Conservation (phyloP, 1,140 invertebrate species). For the Aphaenogaster rudis region DNA sequence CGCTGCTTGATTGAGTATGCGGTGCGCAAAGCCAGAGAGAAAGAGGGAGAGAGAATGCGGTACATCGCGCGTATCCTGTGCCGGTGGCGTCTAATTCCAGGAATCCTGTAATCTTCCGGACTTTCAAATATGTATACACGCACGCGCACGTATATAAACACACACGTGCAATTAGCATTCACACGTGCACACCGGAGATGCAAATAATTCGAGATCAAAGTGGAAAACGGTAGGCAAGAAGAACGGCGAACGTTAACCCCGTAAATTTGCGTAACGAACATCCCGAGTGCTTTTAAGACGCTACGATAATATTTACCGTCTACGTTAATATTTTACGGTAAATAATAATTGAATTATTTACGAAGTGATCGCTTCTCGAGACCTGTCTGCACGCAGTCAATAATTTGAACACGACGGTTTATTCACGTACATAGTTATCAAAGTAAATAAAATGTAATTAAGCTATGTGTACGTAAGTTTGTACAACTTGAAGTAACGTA, state of each 20-base stretch:
- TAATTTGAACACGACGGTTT: neutral
- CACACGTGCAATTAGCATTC: neutral
- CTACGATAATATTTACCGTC: conserved; percentile 19
- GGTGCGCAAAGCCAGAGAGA: conserved; percentile 58
- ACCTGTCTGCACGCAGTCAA: conserved; percentile 16
- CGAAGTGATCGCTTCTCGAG: neutral
- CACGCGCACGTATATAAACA: neutral
- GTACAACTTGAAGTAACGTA: neutral
- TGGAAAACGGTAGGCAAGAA: conserved; percentile 25
- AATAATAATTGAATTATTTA: conserved; percentile 26
- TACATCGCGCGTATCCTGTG: conserved; percentile 51
- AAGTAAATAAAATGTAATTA: conserved; percentile 6
- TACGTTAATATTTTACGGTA: conserved; percentile 3
- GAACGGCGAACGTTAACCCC: conserved; percentile 26
- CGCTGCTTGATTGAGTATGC: conserved; percentile 67
- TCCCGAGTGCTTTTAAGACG: neutral
- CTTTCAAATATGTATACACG: conserved; percentile 39
- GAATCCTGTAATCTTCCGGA: conserved; percentile 67
- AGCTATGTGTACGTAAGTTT: neutral
- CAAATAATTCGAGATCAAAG: conserved; percentile 69
- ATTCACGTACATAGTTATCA: neutral
- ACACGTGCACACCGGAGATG: conserved; percentile 14
- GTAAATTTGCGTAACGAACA: conserved; percentile 58
- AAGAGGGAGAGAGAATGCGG: conserved; percentile 49
- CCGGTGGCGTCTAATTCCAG: conserved; percentile 59